Evolutionary conservation across 2,113 vertebrate species (phyloP).

Genomic region (Eurystomus gularis): DNA sequence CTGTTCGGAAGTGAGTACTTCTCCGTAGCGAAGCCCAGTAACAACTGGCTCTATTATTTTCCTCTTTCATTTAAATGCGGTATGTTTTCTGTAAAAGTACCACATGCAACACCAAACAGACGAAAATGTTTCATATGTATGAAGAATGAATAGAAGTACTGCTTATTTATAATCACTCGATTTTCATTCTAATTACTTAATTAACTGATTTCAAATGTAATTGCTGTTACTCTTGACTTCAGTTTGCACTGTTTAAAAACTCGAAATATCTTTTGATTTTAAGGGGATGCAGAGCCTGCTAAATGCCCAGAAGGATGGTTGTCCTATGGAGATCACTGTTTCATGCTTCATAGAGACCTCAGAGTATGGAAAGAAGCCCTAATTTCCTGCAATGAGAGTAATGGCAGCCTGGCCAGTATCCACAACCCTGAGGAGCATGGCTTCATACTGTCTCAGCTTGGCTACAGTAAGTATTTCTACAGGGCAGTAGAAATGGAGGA

Average conservation of each 20-base stretch:
- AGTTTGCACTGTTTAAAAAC: neutral
- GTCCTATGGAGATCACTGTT: conserved; percentile 85
- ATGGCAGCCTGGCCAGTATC: conserved; percentile 83
- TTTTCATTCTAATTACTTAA: neutral
- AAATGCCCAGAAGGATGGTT: conserved; percentile 84
- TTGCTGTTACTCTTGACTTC: neutral
- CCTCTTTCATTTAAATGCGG: neutral
- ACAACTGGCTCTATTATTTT: neutral
- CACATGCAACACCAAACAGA: neutral
- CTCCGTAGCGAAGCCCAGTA: neutral
- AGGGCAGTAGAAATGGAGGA: neutral
- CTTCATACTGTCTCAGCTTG: conserved; percentile 86
- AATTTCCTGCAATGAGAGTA: conserved; percentile 80
- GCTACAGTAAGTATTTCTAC: conserved; percentile 81
- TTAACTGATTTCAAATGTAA: neutral
- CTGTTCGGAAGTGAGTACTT: neutral
- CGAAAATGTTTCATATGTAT: neutral
- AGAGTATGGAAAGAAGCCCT: conserved; percentile 83
- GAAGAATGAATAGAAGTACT: neutral
- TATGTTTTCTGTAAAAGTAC: neutral
- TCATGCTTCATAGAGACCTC: conserved; percentile 75
- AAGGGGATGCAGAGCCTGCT: conserved; percentile 69
- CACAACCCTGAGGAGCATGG: conserved; percentile 87
- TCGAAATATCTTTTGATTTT: neutral
- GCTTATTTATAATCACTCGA: neutral